phyloP scores from a whole-genome alignment of 2,113 vertebrate species.

The Tragelaphus imberbis region DNA sequence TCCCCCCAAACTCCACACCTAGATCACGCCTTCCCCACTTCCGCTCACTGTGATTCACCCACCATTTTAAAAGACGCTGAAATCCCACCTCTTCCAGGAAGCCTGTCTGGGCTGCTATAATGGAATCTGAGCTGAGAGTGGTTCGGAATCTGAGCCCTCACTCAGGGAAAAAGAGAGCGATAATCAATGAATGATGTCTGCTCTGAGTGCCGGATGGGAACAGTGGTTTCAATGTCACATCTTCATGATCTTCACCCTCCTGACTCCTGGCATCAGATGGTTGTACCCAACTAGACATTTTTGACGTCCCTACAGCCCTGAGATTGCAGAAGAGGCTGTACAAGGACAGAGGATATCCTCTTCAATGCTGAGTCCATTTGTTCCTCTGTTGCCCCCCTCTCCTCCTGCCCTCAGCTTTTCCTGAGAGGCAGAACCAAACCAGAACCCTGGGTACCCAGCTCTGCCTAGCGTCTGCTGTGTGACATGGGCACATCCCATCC shows the following conservation, averaged over 20 bases:
- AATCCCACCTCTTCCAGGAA: neutral
- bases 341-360: neutral
- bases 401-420: neutral
- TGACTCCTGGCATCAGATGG: neutral
- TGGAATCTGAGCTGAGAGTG: neutral
- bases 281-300: neutral
- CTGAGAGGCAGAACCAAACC: neutral
- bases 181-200: neutral
- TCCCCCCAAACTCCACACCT: neutral
- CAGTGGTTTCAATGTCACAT: rapidly evolving
- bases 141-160: neutral
- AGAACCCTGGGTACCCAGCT: neutral
- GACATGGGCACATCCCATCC: neutral
- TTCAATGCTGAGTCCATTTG: neutral
- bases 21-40: neutral
- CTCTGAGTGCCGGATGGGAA: neutral
- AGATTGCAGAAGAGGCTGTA: neutral
- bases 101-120: neutral
- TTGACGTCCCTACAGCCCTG: neutral
- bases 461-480: neutral
- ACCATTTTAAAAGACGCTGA: neutral
- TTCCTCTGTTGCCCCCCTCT: neutral
- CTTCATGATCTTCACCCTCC: neutral
- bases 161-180: neutral
- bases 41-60: neutral